phyloP scores from a whole-genome alignment of 2,888 invertebrate species.

The Metopia argyrocephala region DNA sequence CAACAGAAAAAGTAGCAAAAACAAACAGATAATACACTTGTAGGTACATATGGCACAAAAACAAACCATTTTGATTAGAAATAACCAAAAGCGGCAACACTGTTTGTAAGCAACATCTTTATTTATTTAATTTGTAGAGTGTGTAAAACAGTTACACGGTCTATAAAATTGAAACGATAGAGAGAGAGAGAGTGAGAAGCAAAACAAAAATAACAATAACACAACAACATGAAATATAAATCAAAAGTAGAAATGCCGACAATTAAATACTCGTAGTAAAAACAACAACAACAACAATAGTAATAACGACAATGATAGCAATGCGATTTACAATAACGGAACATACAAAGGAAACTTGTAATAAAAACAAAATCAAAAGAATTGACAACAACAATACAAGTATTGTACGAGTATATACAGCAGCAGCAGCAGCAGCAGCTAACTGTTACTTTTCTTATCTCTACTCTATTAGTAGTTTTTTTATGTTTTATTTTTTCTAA shows the following conservation, averaged over 20 bases:
- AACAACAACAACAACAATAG: constrained; percentile 11
- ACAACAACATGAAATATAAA: constrained; percentile 43
- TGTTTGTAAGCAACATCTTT: neutral
- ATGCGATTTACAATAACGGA: neutral
- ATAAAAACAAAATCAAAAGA: constrained; percentile 20
- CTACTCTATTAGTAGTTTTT: neutral
- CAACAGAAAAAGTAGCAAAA: too few relatives aligned
- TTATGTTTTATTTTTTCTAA: constrained; percentile 52
- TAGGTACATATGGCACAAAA: too few relatives aligned
- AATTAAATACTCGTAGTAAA: constrained; percentile 43
- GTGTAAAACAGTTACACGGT: constrained; percentile 46
- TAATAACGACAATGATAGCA: constrained; percentile 23
- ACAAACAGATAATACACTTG: too few relatives aligned
- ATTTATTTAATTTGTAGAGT: constrained; percentile 28
- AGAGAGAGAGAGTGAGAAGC: neutral
- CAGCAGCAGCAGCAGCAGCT: neutral
- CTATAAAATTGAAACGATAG: constrained; percentile 48
- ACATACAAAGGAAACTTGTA: neutral
- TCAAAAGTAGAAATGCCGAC: constrained; percentile 59
- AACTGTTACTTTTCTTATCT: constrained; percentile 29
- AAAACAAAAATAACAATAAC: constrained; percentile 12
- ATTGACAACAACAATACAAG: constrained; percentile 37
- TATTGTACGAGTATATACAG: too few relatives aligned
- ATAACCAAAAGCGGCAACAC: too few relatives aligned
- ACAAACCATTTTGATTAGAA: too few relatives aligned